Conservation (phyloP, 2,888 invertebrate genomes). For the Ferrisia virgata region DNA sequence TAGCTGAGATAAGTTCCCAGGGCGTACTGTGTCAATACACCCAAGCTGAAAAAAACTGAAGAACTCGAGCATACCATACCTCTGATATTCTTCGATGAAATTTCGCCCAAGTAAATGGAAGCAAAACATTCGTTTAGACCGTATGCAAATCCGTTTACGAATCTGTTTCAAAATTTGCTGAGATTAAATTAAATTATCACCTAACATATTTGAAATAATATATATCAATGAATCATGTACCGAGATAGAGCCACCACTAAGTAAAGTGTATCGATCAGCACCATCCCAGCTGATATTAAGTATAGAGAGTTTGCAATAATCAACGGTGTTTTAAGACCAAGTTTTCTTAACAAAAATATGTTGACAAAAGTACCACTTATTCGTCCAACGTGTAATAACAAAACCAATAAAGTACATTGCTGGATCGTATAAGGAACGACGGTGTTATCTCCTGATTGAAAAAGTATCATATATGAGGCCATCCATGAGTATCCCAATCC, state of each 20-base stretch:
- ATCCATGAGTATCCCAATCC: slow-evolving; percentile 5
- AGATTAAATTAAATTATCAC: background rate
- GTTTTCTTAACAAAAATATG: background rate
- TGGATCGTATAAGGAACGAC: background rate
- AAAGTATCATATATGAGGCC: background rate
- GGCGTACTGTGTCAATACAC: slow-evolving; percentile 48
- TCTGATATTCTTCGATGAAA: slow-evolving; percentile 47
- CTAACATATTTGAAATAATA: background rate
- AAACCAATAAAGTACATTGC: background rate
- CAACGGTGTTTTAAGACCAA: background rate
- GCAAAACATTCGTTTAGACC: slow-evolving; percentile 49
- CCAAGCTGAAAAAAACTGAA: slow-evolving; percentile 48
- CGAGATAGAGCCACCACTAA: background rate
- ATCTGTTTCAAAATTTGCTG: slow-evolving; percentile 36
- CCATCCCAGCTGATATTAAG: background rate
- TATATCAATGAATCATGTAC: background rate
- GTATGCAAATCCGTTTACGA: slow-evolving; percentile 49
- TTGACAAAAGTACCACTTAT: background rate
- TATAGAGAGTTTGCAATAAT: background rate
- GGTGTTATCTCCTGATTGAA: background rate
- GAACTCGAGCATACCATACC: slow-evolving; percentile 48
- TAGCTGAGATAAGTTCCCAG: slow-evolving; percentile 48
- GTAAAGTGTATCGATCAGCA: background rate
- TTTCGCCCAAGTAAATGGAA: slow-evolving; percentile 49
- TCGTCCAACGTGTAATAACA: background rate